Base-by-base conservation (phyloP, 1,140 invertebrate genomes). In the Zaprionus nigranus region DNA sequence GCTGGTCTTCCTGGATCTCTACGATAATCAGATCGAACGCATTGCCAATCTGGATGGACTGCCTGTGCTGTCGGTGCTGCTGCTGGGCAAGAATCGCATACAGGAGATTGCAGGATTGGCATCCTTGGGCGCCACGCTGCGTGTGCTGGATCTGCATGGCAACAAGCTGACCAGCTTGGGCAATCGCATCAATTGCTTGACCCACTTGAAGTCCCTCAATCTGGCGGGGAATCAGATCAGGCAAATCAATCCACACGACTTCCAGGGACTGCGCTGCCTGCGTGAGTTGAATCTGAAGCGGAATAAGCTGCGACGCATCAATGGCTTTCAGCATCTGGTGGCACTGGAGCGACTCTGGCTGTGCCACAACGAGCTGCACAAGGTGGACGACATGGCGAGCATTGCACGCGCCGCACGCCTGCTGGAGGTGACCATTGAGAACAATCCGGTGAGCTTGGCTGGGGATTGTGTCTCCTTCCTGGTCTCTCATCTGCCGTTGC, bases 21-120 rank as follows among this genome's bases (percentile, higher is more conserved):
- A 98, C 93, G 97, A 98, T 93, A 99, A 99, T 93, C 97, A 98
- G 92, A 95, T 99, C 43, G 97, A 98, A 68, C 95, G 95, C 86
- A 96, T 99, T 57, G 95, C 94, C 49, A 96, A 95, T 68, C 93
- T 98, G 36, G 95, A 96, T 74, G 93, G 94, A 54, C 94, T 98
- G 7, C 95, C 95, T 54, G 96, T 96, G 90, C 93, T 98, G 11
- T 93, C 97, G 79, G 97, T 98, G 5, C 93, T 98, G 54, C 94
- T 98, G 68, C 94, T 98, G 84, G 98, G 98, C 7, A 98, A 98
- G 93, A 98, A 98, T 93, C 95, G 96, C 93, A 93, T 94, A 24
- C 94, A 92, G 63, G 94, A 93, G 58, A 94, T 94, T 5, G 76
- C 74, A 0, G 92, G 92, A 0, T 36, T 93, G 24, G 15, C 58